These are phyloP conservation scores for Nerophis ophidion DNA, from an alignment of 2,113 vertebrate species.

Conservation along the genomic window DNA sequence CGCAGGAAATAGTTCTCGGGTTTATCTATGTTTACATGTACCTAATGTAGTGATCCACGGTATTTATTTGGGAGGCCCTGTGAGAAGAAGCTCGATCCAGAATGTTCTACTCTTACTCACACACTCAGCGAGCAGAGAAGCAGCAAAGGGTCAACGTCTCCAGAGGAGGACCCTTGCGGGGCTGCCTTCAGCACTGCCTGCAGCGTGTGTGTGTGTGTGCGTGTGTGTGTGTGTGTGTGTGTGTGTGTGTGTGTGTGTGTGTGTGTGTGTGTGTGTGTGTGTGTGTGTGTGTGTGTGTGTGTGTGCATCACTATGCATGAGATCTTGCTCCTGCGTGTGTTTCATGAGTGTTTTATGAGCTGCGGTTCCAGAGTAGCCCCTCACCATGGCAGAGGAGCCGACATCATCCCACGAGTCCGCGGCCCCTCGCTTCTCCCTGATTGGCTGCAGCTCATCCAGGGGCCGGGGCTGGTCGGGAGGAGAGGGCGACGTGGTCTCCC, in stretches of 20 bases:
- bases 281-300: constrained; percentile 6
- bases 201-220: constrained; percentile 31
- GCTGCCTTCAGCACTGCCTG: constrained; percentile 58
- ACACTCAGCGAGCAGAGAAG: constrained; percentile 30
- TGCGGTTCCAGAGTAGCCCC: constrained; percentile 30
- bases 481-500: constrained; percentile 73
- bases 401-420: constrained; percentile 80
- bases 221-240: constrained; percentile 1
- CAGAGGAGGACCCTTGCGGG: constrained; percentile 40
- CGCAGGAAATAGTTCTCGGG: no score
- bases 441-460: constrained; percentile 75
- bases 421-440: constrained; percentile 79
- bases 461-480: constrained; percentile 75
- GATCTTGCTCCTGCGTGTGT: constrained; percentile 30
- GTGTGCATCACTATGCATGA: constrained; percentile 42
- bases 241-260: constrained; percentile 1
- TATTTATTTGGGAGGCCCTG: background rate
- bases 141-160: constrained; percentile 38
- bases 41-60: background rate
- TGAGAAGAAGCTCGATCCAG: no score
- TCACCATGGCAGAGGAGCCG: constrained; percentile 83
- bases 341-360: constrained; percentile 51
- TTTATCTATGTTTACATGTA: background rate
- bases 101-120: constrained; percentile 10
- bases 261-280: background rate